Conservation (phyloP, 1,140 invertebrate species). For the Brachionus rotundiformis region DNA sequence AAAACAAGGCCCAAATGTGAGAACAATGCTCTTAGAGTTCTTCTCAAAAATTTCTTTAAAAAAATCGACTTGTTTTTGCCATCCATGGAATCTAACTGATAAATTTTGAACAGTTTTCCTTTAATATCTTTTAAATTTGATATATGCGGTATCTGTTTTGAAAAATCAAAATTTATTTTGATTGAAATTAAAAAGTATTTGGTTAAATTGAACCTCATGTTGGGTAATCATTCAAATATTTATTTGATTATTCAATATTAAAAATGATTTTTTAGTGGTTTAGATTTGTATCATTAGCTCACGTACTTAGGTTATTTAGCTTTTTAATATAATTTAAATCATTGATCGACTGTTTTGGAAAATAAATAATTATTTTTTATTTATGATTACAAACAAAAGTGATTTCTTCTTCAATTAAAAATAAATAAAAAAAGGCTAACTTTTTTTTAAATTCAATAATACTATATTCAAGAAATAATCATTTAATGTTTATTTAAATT, state of each 20-base stretch:
- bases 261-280: background rate
- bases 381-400: background rate
- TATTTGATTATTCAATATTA: background rate
- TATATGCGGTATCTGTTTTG: background rate
- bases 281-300: background rate
- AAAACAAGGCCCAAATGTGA: background rate
- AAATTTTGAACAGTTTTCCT: background rate
- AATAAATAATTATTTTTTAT: background rate
- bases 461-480: too few relatives aligned
- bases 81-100: background rate
- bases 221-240: constrained; percentile 19
- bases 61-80: background rate
- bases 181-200: constrained; percentile 15
- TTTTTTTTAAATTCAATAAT: too few relatives aligned
- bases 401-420: background rate
- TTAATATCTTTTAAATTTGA: constrained; percentile 1
- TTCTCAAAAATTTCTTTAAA: background rate
- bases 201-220: constrained; percentile 15
- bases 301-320: background rate
- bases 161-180: background rate
- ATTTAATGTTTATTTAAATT: background rate
- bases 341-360: background rate
- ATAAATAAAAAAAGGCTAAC: background rate
- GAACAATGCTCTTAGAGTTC: background rate
- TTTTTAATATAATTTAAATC: background rate